Conservation (phyloP, 1,140 invertebrate species). For the Drosophila yakuba region DNA sequence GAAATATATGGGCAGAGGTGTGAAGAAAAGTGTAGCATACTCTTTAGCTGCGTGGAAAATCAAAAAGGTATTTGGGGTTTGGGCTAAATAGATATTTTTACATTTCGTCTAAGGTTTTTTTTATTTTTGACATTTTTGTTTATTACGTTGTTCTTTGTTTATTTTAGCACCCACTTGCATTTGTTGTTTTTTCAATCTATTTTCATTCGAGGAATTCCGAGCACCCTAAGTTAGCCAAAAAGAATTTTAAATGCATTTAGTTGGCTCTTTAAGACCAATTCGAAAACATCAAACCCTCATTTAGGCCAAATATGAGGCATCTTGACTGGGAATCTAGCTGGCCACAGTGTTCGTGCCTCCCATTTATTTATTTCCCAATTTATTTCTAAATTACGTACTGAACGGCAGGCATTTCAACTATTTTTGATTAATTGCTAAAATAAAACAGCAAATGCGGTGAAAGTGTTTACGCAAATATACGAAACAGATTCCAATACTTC, state of each 20-base stretch:
- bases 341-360: constrained; percentile 19
- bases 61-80: background rate
- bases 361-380: constrained; percentile 32
- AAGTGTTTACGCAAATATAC: constrained; percentile 15
- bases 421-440: constrained; percentile 58
- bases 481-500: constrained; percentile 2
- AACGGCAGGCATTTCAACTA: constrained; percentile 37
- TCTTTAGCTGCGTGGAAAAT: constrained; percentile 43
- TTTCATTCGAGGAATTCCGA: constrained; percentile 58
- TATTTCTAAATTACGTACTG: constrained; percentile 30
- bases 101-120: constrained; percentile 21
- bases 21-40: constrained; percentile 42
- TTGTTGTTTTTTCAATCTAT: constrained; percentile 53
- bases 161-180: constrained; percentile 44
- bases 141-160: constrained; percentile 73
- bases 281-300: constrained; percentile 1
- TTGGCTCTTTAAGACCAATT: constrained; percentile 14
- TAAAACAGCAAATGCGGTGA: background rate
- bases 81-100: constrained; percentile 34
- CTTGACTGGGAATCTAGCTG: background rate
- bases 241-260: constrained; percentile 39
- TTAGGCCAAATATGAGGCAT: constrained; percentile 16
- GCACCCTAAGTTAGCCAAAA: constrained; percentile 29
- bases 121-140: constrained; percentile 70
- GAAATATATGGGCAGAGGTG: constrained; percentile 15